Evolutionary conservation across 2,797 vertebrate species (phyloP).

Genomic region (Hylomyscus alleni): DNA sequence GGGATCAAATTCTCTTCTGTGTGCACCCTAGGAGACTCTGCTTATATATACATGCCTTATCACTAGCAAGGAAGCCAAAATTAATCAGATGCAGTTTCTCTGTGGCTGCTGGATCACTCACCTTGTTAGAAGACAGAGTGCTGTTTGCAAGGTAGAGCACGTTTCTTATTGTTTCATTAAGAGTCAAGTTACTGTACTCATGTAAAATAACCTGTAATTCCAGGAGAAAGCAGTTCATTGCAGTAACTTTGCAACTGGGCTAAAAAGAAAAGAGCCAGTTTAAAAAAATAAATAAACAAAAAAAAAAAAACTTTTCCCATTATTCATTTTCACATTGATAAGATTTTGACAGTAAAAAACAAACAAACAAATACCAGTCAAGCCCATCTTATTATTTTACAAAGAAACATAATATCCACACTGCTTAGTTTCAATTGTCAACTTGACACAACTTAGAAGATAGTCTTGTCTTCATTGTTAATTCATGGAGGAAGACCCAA

Average conservation of each 20-base stretch:
- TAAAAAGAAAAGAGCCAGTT: constrained; percentile 68
- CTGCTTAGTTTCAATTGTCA: background rate
- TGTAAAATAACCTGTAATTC: constrained; percentile 86
- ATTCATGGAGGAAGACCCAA: background rate
- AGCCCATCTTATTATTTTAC: background rate
- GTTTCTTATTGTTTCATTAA: constrained; percentile 69
- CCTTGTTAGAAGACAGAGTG: constrained; percentile 72
- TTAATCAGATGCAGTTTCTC: background rate
- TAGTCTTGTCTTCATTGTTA: background rate
- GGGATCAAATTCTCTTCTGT: background rate
- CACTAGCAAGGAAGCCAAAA: background rate
- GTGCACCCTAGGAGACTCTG: background rate
- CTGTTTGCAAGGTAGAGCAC: constrained; percentile 67
- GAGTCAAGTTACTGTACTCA: constrained; percentile 68
- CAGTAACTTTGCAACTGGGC: constrained; percentile 85
- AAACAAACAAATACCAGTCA: background rate
- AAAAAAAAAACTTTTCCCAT: background rate
- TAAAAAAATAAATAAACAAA: background rate
- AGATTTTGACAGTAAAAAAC: background rate
- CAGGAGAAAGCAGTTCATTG: constrained; percentile 88
- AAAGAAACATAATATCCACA: background rate
- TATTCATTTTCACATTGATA: constrained; percentile 14
- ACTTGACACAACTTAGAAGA: background rate
- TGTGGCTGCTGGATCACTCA: constrained; percentile 29
- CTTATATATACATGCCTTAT: background rate